phyloP scores from a whole-genome alignment of 2,888 invertebrate species.

The Andrena flavipes region DNA sequence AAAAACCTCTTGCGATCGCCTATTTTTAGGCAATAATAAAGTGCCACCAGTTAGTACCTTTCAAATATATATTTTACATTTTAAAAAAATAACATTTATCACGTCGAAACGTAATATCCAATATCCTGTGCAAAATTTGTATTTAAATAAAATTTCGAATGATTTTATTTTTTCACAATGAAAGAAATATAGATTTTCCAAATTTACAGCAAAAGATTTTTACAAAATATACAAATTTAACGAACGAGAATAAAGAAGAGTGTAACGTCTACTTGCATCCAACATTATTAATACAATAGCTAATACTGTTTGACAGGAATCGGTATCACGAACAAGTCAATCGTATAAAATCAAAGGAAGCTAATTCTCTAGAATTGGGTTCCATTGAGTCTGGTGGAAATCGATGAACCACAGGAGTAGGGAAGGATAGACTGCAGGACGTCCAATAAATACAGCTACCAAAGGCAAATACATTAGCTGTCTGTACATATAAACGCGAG shows the following conservation, averaged over 20 bases:
- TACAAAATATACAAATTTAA: too few relatives aligned
- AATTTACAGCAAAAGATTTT: background rate
- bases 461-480: constrained; percentile 32
- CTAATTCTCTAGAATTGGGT: constrained; percentile 56
- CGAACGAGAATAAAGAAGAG: background rate
- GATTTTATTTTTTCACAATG: background rate
- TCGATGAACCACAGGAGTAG: constrained; percentile 61
- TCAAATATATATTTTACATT: background rate
- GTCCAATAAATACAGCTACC: constrained; percentile 22
- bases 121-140: too few relatives aligned
- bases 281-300: background rate
- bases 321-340: background rate
- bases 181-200: background rate
- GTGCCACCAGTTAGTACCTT: background rate
- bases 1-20: background rate
- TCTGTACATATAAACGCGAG: constrained; percentile 25
- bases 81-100: too few relatives aligned
- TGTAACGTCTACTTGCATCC: background rate
- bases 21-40: constrained; percentile 11
- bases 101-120: too few relatives aligned
- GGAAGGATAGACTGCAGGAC: constrained; percentile 33
- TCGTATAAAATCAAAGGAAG: constrained; percentile 49
- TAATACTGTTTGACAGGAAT: background rate
- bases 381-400: constrained; percentile 65
- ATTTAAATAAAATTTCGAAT: background rate